Conservation (phyloP, 2,888 invertebrate genomes). For the Ephialtes manifestator region DNA sequence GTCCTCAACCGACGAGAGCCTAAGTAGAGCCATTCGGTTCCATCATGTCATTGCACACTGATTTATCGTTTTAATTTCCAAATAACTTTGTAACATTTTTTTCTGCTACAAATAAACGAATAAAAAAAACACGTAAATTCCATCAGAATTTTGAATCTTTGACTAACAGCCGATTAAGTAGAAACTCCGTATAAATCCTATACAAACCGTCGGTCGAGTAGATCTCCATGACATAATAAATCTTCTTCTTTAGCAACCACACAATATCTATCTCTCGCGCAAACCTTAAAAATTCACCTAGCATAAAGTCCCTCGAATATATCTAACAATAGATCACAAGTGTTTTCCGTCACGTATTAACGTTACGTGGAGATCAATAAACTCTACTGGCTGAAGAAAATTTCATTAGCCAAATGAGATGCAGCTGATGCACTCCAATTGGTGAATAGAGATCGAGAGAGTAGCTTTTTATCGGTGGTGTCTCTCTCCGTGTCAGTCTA, state of each 20-base stretch:
- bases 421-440: not conserved
- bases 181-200: not conserved
- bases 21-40: no score
- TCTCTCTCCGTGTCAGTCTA: not conserved
- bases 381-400: slow-evolving; percentile 51
- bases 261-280: not conserved
- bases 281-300: not conserved
- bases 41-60: no score
- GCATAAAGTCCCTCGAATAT: not conserved
- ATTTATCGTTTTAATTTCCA: no score
- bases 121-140: no score
- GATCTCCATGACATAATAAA: not conserved
- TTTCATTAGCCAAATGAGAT: slow-evolving; percentile 39
- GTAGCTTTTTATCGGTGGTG: not conserved
- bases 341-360: slow-evolving; percentile 71
- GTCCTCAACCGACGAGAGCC: no score
- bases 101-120: no score
- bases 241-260: not conserved
- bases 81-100: no score
- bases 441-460: not conserved
- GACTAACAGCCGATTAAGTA: not conserved
- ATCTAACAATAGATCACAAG: slow-evolving; percentile 24
- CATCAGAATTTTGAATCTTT: not conserved
- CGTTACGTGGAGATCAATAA: slow-evolving; percentile 74
- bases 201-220: not conserved